Base-by-base conservation (phyloP, 2,888 invertebrate species). In the Leptura quadrifasciata region DNA sequence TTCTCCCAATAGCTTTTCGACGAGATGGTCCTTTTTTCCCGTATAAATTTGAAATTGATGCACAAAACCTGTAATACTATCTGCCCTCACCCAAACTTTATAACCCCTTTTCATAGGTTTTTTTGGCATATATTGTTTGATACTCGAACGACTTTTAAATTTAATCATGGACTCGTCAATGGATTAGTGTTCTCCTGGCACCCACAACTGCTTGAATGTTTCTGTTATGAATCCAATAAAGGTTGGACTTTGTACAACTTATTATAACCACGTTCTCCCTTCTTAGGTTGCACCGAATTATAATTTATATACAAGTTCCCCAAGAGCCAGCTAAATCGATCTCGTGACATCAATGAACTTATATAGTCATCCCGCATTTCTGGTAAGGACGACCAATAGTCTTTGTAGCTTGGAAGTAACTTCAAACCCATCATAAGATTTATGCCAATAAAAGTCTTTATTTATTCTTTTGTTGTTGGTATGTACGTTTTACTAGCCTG, bases 231-330 rank as follows among this genome's bases (percentile, higher is more conserved):
- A 68, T 79, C 60, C 35, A 84, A 17, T n/a, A 82, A 24, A 1
- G 83, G 83, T 69, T 76, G 60, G 15, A 84, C 5, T 82, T 83
- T 83, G 70, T 81, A 83, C 39, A 84, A 72, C 77, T 81, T 82
- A 71, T 83, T 79, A 76, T 77, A 83, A 24, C 74, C 58, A 27
- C 70, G 75, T 55, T 76, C 61, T 35, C 68, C 64, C 74, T 60
- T 75, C 31, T 76, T 75, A n/a, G 82, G 80, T 60, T 74, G 71
- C 57, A 76, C 31, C 39, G 39, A 68, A 78, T 80, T 80, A 72
- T 84, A 81, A 76, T 79, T 83, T 35, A 84, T 57, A 77, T 84
- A 82, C 24, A 84, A 9, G 74, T 81, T 65, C 35, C 15, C 69
- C 52, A 75, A 67, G 4, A 76, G 55, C 76, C 81, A 79, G 24